Conservation (phyloP, 2,888 invertebrate genomes). For the Conomelus anceps region DNA sequence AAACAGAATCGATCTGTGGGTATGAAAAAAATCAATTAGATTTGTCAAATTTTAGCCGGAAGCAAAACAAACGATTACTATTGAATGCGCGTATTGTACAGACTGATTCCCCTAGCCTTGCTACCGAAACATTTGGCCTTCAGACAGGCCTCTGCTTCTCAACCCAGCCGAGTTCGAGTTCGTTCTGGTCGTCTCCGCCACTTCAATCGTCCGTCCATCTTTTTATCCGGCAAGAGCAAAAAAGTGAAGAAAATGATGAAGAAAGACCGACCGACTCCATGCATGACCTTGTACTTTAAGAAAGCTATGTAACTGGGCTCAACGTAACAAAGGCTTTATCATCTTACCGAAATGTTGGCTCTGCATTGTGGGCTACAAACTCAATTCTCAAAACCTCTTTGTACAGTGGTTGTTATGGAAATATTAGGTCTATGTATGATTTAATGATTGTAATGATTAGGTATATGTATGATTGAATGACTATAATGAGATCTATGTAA, state of each 20-base stretch:
- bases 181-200: background rate
- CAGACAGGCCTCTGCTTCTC: background rate
- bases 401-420: background rate
- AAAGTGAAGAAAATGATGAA: background rate
- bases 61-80: background rate
- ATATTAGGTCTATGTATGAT: background rate
- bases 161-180: background rate
- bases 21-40: background rate
- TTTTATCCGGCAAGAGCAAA: background rate
- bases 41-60: background rate
- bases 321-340: background rate
- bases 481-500: too few species aligned
- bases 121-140: background rate
- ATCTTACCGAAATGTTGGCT: background rate
- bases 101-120: background rate
- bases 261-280: background rate
- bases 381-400: background rate
- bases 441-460: too few species aligned
- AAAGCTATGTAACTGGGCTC: background rate
- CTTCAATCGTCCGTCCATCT: background rate
- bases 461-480: too few species aligned
- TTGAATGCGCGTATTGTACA: background rate
- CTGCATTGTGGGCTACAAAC: background rate
- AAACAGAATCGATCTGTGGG: background rate
- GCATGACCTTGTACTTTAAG: background rate